Conservation (phyloP, 64 coral and sea anemone species). For the Actinia tenebrosa region DNA sequence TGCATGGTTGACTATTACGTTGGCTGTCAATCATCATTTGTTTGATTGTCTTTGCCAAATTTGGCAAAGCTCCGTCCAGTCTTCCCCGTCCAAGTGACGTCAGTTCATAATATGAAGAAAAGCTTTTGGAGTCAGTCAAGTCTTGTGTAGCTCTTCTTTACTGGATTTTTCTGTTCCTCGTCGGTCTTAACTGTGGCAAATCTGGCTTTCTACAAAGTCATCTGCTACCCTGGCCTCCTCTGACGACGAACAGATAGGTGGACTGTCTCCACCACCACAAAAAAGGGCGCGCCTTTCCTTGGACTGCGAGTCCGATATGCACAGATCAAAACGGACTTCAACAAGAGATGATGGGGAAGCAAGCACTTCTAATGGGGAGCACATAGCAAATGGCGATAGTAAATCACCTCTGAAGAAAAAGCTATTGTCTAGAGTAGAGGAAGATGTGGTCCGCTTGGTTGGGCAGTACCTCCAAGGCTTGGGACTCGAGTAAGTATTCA, state of each 20-base stretch:
- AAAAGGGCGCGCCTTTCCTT: slow-evolving; percentile 99
- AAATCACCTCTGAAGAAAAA: slow-evolving; percentile 90
- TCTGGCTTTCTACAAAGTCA: slow-evolving; percentile 94
- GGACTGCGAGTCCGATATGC: slow-evolving; percentile 98
- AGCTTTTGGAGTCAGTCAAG: slow-evolving; percentile 40
- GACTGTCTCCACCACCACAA: slow-evolving; percentile 99
- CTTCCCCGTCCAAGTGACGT: slow-evolving; percentile 58
- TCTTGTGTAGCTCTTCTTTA: slow-evolving; percentile 75
- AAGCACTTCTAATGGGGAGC: slow-evolving; percentile 96
- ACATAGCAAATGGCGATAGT: slow-evolving; percentile 86
- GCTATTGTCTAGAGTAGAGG: slow-evolving; percentile 71
- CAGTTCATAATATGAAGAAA: slow-evolving; percentile 96
- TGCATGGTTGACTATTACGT: neutral
- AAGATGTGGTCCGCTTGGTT: slow-evolving; percentile 94
- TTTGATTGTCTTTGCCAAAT: neutral
- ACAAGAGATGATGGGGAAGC: slow-evolving; percentile 96
- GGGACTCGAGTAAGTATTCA: slow-evolving; percentile 92
- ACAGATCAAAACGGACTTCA: slow-evolving; percentile 99
- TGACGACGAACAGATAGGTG: slow-evolving; percentile 99
- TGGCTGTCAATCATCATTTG: neutral
- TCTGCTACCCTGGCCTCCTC: slow-evolving; percentile 99
- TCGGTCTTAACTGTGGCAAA: slow-evolving; percentile 70
- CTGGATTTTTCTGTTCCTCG: slow-evolving; percentile 61
- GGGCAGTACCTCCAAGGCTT: slow-evolving; percentile 97
- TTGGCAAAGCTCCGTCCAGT: neutral